These are phyloP conservation scores for Chaetophractus vellerosus DNA, from an alignment of 2,797 vertebrate species.

Conservation along the genomic window DNA sequence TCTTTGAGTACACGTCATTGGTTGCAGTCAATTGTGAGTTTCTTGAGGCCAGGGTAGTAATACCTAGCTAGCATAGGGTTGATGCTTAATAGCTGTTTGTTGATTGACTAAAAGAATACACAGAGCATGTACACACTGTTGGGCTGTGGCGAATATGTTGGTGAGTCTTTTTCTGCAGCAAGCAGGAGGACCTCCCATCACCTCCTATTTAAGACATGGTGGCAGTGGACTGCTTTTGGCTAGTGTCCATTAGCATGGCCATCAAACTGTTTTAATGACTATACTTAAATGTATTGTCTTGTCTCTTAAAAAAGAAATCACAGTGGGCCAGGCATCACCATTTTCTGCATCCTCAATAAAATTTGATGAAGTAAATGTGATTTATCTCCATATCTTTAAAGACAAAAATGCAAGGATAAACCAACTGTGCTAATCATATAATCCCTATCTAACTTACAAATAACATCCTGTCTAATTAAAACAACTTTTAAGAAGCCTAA, in stretches of 20 bases:
- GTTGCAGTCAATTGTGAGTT: neutral
- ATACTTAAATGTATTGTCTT: slow-evolving; percentile 48
- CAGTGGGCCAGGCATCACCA: neutral
- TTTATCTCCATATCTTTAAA: slow-evolving; percentile 26
- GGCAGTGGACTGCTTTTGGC: slow-evolving; percentile 37
- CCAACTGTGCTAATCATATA: neutral
- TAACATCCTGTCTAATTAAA: neutral
- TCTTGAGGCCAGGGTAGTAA: neutral
- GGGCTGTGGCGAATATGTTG: neutral
- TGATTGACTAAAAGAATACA: neutral
- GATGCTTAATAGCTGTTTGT: neutral
- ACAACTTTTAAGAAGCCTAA: neutral
- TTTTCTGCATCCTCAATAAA: slow-evolving; percentile 24
- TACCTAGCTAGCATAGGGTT: too few species aligned
- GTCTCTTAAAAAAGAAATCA: slow-evolving; percentile 25
- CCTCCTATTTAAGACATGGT: slow-evolving; percentile 37
- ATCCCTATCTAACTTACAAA: neutral
- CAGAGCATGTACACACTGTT: neutral
- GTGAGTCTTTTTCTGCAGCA: neutral
- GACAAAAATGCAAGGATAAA: slow-evolving; percentile 24
- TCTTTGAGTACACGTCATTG: neutral
- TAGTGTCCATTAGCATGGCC: slow-evolving; percentile 39
- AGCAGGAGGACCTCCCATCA: neutral
- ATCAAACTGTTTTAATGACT: slow-evolving; percentile 67
- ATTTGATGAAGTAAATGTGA: slow-evolving; percentile 28